phyloP scores from a whole-genome alignment of 2,113 vertebrate species.

The Anas platyrhynchos region DNA sequence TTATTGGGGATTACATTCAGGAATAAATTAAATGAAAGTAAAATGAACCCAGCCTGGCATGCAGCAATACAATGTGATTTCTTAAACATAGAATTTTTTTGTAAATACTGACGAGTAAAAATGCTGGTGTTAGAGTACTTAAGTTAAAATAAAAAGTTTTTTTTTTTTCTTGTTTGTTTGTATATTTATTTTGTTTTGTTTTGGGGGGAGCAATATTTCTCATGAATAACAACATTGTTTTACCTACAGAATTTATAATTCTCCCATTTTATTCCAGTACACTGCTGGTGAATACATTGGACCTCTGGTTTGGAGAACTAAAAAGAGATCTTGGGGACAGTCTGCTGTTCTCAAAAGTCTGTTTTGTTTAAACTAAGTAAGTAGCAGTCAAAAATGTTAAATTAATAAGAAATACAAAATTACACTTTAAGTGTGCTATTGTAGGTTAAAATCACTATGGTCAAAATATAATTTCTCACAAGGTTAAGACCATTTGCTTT shows the following conservation, averaged over 20 bases:
- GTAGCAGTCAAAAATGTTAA: background rate
- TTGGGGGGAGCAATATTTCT: background rate
- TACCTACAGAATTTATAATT: background rate
- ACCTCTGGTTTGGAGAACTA: background rate
- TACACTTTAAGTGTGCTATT: background rate
- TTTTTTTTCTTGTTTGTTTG: background rate
- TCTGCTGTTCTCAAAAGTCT: background rate
- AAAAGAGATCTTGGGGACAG: background rate
- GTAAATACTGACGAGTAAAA: background rate
- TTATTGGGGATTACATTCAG: background rate
- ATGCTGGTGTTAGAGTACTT: background rate
- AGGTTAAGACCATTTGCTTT: background rate
- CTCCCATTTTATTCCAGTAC: background rate
- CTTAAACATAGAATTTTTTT: background rate
- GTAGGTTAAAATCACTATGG: background rate
- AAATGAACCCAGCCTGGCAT: background rate
- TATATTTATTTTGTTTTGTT: no score
- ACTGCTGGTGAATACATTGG: rapidly evolving
- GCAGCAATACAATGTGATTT: background rate
- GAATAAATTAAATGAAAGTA: background rate
- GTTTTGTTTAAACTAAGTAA: background rate
- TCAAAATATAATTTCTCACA: background rate
- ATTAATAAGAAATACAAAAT: background rate
- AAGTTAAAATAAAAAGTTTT: background rate
- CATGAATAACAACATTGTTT: background rate